Conservation (phyloP, 2,888 invertebrate species). For the Dinocampus coccinellae region DNA sequence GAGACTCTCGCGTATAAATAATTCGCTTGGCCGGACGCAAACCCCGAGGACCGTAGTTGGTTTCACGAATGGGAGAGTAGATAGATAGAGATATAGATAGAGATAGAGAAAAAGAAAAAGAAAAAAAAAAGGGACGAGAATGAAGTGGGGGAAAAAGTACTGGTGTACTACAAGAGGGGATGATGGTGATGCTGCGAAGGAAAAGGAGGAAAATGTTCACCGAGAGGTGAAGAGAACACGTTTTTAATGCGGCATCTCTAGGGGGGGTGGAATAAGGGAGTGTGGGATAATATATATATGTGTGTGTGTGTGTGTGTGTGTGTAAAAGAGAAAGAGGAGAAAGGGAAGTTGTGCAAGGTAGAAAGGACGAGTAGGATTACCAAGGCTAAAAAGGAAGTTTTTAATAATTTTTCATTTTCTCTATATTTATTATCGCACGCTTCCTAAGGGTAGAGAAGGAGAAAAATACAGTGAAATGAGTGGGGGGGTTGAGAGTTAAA, state of each 20-base stretch:
- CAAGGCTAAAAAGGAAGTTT: slow-evolving; percentile 70
- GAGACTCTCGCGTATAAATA: slow-evolving; percentile 69
- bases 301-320: slow-evolving; percentile 37
- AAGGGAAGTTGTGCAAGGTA: slow-evolving; percentile 45
- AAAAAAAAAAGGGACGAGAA: slow-evolving; percentile 14
- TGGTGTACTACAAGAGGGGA: too few species aligned
- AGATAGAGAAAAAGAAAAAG: slow-evolving; percentile 28
- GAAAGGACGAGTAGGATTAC: slow-evolving; percentile 68
- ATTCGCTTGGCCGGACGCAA: slow-evolving; percentile 68
- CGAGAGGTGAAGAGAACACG: background rate
- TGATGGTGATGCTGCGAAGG: background rate
- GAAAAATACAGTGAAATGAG: slow-evolving; percentile 13
- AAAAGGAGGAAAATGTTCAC: background rate
- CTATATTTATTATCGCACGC: slow-evolving; percentile 69
- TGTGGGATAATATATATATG: too few species aligned
- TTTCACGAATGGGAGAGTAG: slow-evolving; percentile 24
- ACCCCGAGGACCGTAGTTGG: slow-evolving; percentile 61
- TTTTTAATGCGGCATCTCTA: background rate
- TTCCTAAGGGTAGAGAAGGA: slow-evolving; percentile 64
- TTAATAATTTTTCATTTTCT: slow-evolving; percentile 70
- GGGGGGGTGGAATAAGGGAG: slow-evolving; percentile 21
- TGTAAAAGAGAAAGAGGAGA: slow-evolving; percentile 40
- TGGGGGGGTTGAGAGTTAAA: slow-evolving; percentile 13
- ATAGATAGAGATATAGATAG: slow-evolving; percentile 26
- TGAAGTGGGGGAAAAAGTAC: too few species aligned